phyloP scores from a whole-genome alignment of 2,888 invertebrate genomes.

The Harpalus rubripes region DNA sequence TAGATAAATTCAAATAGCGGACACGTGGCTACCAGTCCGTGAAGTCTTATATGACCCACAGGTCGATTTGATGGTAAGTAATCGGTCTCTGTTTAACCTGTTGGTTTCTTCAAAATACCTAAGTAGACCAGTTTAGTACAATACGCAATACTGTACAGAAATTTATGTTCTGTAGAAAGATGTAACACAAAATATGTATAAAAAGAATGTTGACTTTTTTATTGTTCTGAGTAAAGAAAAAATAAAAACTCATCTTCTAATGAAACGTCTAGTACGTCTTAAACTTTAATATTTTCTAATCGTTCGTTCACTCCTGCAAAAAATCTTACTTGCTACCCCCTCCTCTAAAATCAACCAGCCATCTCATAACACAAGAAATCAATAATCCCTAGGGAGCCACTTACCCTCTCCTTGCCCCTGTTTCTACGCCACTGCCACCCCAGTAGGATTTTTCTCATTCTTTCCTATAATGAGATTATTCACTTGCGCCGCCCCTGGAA shows the following conservation, averaged over 20 bases:
- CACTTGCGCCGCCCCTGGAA: slow-evolving; percentile 14
- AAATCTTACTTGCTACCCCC: not conserved
- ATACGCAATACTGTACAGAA: not conserved
- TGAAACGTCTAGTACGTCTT: not conserved
- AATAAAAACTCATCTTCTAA: not conserved
- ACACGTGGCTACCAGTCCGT: too few relatives aligned
- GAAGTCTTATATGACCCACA: too few relatives aligned
- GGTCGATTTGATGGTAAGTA: too few relatives aligned
- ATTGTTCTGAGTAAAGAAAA: not conserved
- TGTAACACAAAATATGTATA: not conserved
- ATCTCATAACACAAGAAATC: slow-evolving; percentile 42
- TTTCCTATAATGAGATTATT: slow-evolving; percentile 45
- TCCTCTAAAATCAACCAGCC: not conserved
- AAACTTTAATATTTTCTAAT: not conserved
- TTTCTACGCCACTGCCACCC: not conserved
- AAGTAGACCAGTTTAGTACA: not conserved
- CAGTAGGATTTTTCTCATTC: slow-evolving; percentile 16
- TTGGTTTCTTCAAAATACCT: too few relatives aligned
- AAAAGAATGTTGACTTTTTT: not conserved
- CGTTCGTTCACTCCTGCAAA: slow-evolving; percentile 6
- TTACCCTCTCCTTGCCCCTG: not conserved
- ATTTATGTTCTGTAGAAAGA: not conserved
- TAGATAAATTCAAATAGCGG: too few relatives aligned
- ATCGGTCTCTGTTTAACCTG: too few relatives aligned
- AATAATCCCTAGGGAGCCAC: slow-evolving; percentile 43